Evolutionary conservation across 2,113 vertebrate species (phyloP).

Genomic region (Anoplopoma fimbria): DNA sequence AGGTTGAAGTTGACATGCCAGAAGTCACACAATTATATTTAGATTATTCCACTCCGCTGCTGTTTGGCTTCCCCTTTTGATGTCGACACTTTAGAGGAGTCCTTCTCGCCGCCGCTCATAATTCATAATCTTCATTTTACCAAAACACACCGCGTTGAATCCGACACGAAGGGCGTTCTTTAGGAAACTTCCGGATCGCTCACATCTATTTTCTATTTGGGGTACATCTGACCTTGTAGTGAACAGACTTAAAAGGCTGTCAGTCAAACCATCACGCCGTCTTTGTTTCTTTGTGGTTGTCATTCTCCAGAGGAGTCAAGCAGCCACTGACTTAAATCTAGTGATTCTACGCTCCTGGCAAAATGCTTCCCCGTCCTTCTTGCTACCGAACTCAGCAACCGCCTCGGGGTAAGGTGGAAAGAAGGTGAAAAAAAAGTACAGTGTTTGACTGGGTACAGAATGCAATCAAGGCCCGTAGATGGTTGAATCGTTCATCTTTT

Average conservation of each 20-base stretch:
- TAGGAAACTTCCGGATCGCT: slow-evolving; percentile 62
- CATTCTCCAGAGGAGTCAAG: slow-evolving; percentile 72
- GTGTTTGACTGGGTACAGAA: slow-evolving; percentile 44
- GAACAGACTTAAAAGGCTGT: slow-evolving; percentile 74
- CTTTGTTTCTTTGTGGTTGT: slow-evolving; percentile 72
- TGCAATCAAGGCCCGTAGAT: slow-evolving; percentile 49
- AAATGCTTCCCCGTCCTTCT: slow-evolving; percentile 64
- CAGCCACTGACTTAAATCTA: slow-evolving; percentile 63
- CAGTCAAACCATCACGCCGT: slow-evolving; percentile 66
- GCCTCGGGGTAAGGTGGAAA: slow-evolving; percentile 70
- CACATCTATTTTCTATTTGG: slow-evolving; percentile 56
- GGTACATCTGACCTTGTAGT: slow-evolving; percentile 76
- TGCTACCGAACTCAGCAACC: slow-evolving; percentile 43
- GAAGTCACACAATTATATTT: slow-evolving; percentile 68
- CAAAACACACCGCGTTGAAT: slow-evolving; percentile 48
- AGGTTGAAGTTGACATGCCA: slow-evolving; percentile 73
- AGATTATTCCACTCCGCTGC: slow-evolving; percentile 60
- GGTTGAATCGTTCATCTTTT: slow-evolving; percentile 46
- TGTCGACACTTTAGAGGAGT: slow-evolving; percentile 51
- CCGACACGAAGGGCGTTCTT: slow-evolving; percentile 59
- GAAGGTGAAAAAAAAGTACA: slow-evolving; percentile 55
- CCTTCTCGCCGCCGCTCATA: slow-evolving; percentile 30
- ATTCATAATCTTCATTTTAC: slow-evolving; percentile 51
- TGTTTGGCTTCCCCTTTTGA: slow-evolving; percentile 38
- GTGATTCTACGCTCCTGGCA: slow-evolving; percentile 67